These are phyloP conservation scores for Hylomyscus alleni DNA, from an alignment of 2,797 vertebrate species.

Conservation along the genomic window DNA sequence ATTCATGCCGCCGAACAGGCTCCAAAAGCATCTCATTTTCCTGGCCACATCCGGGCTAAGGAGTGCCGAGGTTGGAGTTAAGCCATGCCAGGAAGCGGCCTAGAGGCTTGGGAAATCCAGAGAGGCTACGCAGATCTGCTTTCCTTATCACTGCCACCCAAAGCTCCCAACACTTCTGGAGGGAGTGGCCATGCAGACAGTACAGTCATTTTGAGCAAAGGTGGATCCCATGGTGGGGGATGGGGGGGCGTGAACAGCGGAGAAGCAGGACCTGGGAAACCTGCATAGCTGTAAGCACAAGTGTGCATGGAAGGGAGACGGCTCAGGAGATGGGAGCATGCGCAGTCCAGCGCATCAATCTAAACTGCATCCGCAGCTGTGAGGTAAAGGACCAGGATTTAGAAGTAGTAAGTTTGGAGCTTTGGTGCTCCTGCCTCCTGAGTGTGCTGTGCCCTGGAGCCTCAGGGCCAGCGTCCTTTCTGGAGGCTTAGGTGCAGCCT, in stretches of 20 bases:
- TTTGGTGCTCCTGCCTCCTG: too few species aligned
- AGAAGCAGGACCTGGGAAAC: neutral
- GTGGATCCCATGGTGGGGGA: neutral
- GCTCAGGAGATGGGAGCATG: neutral
- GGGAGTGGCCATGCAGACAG: fast-evolving
- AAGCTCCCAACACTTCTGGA: neutral
- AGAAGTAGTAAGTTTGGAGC: neutral
- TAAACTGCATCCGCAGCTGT: neutral
- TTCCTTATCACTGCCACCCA: neutral
- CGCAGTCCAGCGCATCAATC: neutral
- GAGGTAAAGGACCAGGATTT: neutral
- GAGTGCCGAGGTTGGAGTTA: neutral
- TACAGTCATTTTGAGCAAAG: neutral
- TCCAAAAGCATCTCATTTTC: neutral
- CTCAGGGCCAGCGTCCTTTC: fast-evolving
- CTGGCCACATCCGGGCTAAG: neutral
- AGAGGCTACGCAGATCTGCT: neutral
- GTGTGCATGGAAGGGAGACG: too few species aligned
- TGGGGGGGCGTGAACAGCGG: too few species aligned
- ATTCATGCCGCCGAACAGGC: fast-evolving
- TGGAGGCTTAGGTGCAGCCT: neutral
- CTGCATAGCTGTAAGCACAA: neutral
- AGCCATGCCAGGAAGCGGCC: neutral
- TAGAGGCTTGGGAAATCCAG: neutral
- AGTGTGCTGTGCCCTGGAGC: neutral